Evolutionary conservation across 2,888 invertebrate species (phyloP).

Genomic region (Drosophila borborema): DNA sequence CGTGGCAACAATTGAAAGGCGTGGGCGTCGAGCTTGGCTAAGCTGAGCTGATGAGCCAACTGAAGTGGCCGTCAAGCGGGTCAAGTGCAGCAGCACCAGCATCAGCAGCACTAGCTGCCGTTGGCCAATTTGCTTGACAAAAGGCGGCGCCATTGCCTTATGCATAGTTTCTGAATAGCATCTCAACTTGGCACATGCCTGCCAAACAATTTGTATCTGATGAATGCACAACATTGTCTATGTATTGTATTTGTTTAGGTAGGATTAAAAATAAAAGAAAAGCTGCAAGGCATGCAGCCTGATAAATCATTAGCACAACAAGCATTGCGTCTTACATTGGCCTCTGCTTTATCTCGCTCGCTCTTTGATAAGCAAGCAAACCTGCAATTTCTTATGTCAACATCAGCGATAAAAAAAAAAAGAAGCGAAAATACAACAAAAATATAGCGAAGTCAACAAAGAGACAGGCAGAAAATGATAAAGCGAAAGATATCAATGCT

Average conservation of each 20-base stretch:
- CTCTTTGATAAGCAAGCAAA: constrained; percentile 55
- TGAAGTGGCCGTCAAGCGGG: constrained; percentile 59
- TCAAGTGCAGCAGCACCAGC: constrained; percentile 65
- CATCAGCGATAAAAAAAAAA: constrained; percentile 29
- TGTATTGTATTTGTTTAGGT: constrained; percentile 17
- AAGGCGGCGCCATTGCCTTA: constrained; percentile 23
- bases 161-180: constrained; percentile 17
- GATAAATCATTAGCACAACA: constrained; percentile 17
- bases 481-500: constrained; percentile 39
- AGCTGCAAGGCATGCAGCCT: constrained; percentile 13
- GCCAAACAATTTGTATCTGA: constrained; percentile 47
- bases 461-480: constrained; percentile 35
- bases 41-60: constrained; percentile 69
- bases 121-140: constrained; percentile 66
- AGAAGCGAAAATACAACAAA: constrained; percentile 13
- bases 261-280: constrained; percentile 49
- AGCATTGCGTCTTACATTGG: constrained; percentile 4
- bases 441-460: neutral
- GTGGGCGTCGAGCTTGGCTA: constrained; percentile 43
- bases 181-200: constrained; percentile 33
- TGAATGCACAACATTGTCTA: constrained; percentile 18
- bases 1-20: constrained; percentile 62
- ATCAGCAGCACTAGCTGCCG: constrained; percentile 56
- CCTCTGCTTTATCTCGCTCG: constrained; percentile 36
- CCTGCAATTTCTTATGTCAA: constrained; percentile 26